Conservation (phyloP, 2,797 vertebrate species). For the Chelon auratus region DNA sequence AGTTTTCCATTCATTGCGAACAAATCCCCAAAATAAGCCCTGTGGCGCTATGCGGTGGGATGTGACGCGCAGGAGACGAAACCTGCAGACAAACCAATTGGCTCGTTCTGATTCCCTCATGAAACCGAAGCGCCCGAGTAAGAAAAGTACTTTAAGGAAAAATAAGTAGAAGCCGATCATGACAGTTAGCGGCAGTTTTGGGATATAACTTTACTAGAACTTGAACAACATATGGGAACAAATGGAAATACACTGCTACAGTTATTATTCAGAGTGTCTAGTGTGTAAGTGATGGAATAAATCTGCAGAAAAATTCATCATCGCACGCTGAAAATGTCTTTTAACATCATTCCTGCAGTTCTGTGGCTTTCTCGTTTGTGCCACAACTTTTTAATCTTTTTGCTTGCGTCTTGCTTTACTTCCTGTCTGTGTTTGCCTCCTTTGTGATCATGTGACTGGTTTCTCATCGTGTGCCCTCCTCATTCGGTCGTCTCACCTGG, state of each 20-base stretch:
- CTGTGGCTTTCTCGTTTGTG: background rate
- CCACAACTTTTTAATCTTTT: background rate
- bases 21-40: constrained; percentile 6
- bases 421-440: too few relatives aligned
- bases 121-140: background rate
- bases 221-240: background rate
- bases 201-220: background rate
- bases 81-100: background rate
- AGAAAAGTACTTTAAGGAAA: background rate
- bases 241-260: too few relatives aligned
- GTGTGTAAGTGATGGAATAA: constrained; percentile 1
- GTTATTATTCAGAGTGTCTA: background rate
- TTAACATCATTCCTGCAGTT: background rate
- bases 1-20: background rate
- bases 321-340: too few relatives aligned
- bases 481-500: too few relatives aligned
- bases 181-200: background rate
- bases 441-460: too few relatives aligned
- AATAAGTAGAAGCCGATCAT: background rate
- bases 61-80: background rate
- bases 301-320: background rate
- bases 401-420: background rate
- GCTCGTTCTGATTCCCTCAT: background rate
- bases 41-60: background rate
- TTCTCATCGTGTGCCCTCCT: too few relatives aligned